Evolutionary conservation across 64 coral and sea anemone genomes (phyloP), one percentile per base, ranked within the genome.

Genomic region (Stichodactyla mertensii): DNA sequence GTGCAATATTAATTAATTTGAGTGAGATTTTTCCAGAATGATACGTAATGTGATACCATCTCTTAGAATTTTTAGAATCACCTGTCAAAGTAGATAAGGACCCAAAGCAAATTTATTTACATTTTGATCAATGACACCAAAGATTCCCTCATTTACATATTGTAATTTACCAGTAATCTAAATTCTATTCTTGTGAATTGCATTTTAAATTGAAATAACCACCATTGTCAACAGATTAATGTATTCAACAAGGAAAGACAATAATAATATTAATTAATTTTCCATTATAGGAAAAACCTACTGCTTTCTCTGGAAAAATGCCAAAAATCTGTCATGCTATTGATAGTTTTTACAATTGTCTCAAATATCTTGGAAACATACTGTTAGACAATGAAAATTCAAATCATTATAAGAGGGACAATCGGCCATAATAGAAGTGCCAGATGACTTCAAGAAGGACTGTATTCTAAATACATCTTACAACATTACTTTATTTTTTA

Each of bases 1-100:
- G 36, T 74, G 69, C 9, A 74, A 74, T 74, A 74, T 74, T 74
- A 7, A 74, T 74, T 74, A 74, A 74, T 74, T 74, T 10, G 69
- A 74, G 23, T 26, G 10, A 74, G 69, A 74, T 74, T 74, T 6
- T 31, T 74, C 24, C 24, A 74, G 69, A 74, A 74, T 26, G 69
- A 27, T 74, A 74, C 27, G 11, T 5, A 27, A 31, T 23, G 23
- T 1, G 7, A 74, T 26, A 2, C 9, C 24, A 31, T 5, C 18
- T 66, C 62, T 66, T 66, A 20, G 10, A 74, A 9, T n/a, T 58
- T 58, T 26, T 74, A 10, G 6, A 11, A 74, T 74, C 24, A 74
- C 7, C n/a, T 74, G 69, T 74, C 69, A 66, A 74, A 74, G 12
- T n/a, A 27, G 7, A n/a, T 74, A 74, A 31, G 69, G 36, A 45